These are phyloP conservation scores for Habropoda laboriosa DNA, from an alignment of 1,140 invertebrate genomes.

Conservation along the genomic window DNA sequence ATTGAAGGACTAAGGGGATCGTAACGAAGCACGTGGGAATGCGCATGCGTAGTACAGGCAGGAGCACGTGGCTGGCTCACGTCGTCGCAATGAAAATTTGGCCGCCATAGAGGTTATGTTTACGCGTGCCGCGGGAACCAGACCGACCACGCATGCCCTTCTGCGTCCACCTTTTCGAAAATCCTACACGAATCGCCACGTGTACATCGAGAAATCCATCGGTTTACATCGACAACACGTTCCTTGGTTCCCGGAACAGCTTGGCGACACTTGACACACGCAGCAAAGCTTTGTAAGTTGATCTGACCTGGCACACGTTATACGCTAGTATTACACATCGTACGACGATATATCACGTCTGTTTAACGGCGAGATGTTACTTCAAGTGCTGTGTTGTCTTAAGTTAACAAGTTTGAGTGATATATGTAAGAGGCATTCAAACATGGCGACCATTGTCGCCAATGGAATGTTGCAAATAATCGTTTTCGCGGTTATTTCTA, in stretches of 20 bases:
- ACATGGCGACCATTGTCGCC: not conserved
- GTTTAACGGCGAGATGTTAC: no score
- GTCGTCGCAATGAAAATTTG: conserved; percentile 57
- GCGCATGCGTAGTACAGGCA: conserved; percentile 1
- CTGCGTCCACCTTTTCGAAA: conserved; percentile 5
- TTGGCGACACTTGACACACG: not conserved
- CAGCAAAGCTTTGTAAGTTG: conserved; percentile 20
- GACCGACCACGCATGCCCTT: conserved; percentile 32
- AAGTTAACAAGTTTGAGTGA: no score
- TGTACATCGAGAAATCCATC: not conserved
- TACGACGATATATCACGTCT: no score
- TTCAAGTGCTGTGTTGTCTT: no score
- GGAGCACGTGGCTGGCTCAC: conserved; percentile 59
- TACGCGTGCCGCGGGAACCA: conserved; percentile 44
- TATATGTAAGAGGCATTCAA: not conserved
- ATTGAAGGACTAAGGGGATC: not conserved
- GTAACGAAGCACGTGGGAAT: conserved; percentile 51
- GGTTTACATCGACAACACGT: not conserved
- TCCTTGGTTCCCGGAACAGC: no score
- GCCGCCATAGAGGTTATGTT: conserved; percentile 70
- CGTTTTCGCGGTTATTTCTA: not conserved
- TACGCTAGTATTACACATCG: no score
- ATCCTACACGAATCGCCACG: conserved; percentile 2
- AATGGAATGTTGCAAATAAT: not conserved
- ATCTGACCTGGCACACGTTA: not conserved